A percentile compares a stretch with the other conserved stretches of the same genome.
These are phyloP conservation scores for Speoplatyrhinus poulsoni DNA, from an alignment of 2,113 vertebrate species.

Conservation along the genomic window DNA sequence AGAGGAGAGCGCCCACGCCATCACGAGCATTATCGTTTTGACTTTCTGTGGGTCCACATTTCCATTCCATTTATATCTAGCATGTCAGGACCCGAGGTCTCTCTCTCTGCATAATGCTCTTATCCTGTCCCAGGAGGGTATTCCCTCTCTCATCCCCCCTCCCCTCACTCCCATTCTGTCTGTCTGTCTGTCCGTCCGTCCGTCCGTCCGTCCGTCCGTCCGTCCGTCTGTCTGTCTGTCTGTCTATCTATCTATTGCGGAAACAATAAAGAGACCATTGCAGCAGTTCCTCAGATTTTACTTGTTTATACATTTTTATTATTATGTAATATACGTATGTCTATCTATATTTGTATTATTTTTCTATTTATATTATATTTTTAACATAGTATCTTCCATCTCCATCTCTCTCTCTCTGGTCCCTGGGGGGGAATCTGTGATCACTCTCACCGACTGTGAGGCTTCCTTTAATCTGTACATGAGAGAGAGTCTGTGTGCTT, in stretches of 20 bases:
- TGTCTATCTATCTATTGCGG: not conserved
- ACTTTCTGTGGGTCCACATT: conserved; percentile 62
- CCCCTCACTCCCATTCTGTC: not conserved
- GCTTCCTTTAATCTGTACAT: too few relatives aligned
- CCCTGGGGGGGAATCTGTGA: too few relatives aligned
- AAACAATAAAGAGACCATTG: not conserved
- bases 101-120: conserved; percentile 4
- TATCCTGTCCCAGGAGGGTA: conserved; percentile 24
- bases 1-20: conserved; percentile 37
- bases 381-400: too few relatives aligned
- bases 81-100: conserved; percentile 22
- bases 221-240: not conserved
- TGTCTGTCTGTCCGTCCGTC: not conserved
- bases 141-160: conserved; percentile 9
- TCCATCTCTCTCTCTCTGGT: too few relatives aligned
- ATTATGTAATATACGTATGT: too few relatives aligned
- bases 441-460: too few relatives aligned
- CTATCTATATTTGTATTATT: too few relatives aligned
- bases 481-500: too few relatives aligned
- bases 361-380: too few relatives aligned
- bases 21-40: conserved; percentile 38
- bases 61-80: conserved; percentile 78
- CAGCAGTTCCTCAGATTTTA: not conserved
- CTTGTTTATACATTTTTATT: not conserved
- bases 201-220: not conserved